These are phyloP conservation scores for Cyprinodon variegatus DNA, from an alignment of 2,113 vertebrate species.

Conservation along the genomic window DNA sequence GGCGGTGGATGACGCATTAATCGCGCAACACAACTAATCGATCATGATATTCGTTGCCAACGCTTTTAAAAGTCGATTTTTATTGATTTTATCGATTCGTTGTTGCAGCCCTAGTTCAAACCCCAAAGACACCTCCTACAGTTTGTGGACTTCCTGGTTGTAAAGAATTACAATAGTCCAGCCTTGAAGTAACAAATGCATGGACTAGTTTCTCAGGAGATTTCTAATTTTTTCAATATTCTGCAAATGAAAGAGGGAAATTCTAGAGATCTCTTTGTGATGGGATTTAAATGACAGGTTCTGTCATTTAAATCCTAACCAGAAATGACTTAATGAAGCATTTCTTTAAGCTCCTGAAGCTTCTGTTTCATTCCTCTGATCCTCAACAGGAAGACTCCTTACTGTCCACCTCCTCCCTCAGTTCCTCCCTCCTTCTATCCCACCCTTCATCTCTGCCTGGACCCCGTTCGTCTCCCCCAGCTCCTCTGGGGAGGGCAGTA, in stretches of 20 bases:
- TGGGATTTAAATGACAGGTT: too few relatives aligned
- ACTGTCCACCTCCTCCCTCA: slow-evolving; percentile 41
- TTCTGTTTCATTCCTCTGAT: slow-evolving; percentile 29
- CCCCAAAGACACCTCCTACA: too few relatives aligned
- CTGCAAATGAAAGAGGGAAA: too few relatives aligned
- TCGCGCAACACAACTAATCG: too few relatives aligned
- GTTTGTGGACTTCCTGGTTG: too few relatives aligned
- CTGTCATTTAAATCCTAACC: too few relatives aligned
- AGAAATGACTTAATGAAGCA: neutral
- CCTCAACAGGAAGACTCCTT: slow-evolving; percentile 62
- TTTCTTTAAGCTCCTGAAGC: neutral
- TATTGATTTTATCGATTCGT: rapidly evolving
- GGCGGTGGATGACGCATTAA: too few relatives aligned
- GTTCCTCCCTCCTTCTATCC: slow-evolving; percentile 42
- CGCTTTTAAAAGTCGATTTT: rapidly evolving
- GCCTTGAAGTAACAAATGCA: too few relatives aligned
- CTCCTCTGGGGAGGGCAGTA: slow-evolving; percentile 78
- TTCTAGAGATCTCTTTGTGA: too few relatives aligned
- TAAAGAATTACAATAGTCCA: too few relatives aligned
- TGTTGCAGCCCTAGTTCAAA: rapidly evolving
- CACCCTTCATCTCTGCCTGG: slow-evolving; percentile 61
- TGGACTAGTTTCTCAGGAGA: too few relatives aligned
- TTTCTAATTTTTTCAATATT: too few relatives aligned
- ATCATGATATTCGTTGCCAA: rapidly evolving
- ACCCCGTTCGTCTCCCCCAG: slow-evolving; percentile 43